A percentile compares a stretch with the other conserved stretches of the same genome.
These are phyloP conservation scores for Cuniculus paca DNA, from an alignment of 2,797 vertebrate species.

Conservation along the genomic window DNA sequence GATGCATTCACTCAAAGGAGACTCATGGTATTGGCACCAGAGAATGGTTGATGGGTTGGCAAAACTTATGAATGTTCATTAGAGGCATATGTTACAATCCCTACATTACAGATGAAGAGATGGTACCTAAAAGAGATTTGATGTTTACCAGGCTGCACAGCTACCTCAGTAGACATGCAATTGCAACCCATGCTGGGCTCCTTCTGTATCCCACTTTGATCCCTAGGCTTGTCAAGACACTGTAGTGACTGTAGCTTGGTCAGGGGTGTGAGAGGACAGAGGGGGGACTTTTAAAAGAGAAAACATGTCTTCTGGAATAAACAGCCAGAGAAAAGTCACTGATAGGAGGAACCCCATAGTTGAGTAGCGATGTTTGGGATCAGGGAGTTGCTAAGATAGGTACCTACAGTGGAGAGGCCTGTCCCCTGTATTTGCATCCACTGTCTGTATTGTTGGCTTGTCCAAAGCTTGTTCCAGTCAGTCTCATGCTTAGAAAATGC, in stretches of 20 bases:
- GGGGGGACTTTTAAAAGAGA: not conserved
- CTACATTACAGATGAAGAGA: not conserved
- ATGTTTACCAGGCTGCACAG: not conserved
- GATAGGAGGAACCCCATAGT: not conserved
- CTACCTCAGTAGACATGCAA: not conserved
- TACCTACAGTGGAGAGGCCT: not conserved
- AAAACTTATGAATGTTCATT: not conserved
- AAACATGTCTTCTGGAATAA: not conserved
- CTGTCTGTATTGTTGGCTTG: not conserved
- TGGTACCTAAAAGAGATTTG: not conserved
- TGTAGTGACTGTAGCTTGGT: not conserved
- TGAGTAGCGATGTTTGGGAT: not conserved
- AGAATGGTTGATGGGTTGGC: not conserved
- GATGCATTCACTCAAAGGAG: not conserved
- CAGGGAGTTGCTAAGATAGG: not conserved
- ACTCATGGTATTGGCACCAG: not conserved
- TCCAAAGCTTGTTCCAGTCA: not conserved
- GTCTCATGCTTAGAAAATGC: not conserved
- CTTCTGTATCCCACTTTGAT: conserved; percentile 1
- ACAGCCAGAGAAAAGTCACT: not conserved
- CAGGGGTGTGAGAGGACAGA: not conserved
- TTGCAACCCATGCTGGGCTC: not conserved
- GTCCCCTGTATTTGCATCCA: not conserved
- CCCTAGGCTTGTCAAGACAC: not conserved
- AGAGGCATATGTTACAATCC: not conserved